Evolutionary conservation across 2,797 vertebrate genomes (phyloP).

Genomic region (Pygocentrus nattereri): DNA sequence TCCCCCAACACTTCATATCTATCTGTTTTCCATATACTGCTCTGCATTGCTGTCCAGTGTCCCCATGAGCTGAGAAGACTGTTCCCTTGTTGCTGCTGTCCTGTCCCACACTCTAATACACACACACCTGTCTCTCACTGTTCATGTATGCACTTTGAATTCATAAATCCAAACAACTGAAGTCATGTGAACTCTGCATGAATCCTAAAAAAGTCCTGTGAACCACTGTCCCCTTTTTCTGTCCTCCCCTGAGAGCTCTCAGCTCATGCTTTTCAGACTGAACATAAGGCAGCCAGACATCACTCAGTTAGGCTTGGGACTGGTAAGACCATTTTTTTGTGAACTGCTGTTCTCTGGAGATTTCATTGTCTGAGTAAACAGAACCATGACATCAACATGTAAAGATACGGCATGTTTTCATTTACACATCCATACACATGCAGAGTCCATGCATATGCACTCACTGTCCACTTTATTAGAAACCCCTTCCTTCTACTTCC

Average conservation of each 20-base stretch:
- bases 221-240: not conserved
- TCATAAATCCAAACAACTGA: not conserved
- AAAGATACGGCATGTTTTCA: not conserved
- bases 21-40: not conserved
- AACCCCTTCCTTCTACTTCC: not conserved
- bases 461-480: not conserved
- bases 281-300: constrained; percentile 12
- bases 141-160: constrained; percentile 5
- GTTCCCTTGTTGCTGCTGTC: not conserved
- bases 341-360: constrained; percentile 7
- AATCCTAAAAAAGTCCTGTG: not conserved
- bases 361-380: not conserved
- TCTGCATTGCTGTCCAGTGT: not conserved
- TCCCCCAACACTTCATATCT: not conserved
- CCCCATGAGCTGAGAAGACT: not conserved
- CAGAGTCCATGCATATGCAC: not conserved
- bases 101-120: not conserved
- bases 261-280: not conserved
- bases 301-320: constrained; percentile 2
- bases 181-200: not conserved
- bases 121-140: not conserved
- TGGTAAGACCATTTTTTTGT: not conserved
- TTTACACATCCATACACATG: not conserved
- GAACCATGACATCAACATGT: not conserved
- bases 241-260: not conserved